Percentiles rank a stretch among this genome's conserved stretches.
Conservation (phyloP, 2,888 invertebrate genomes). For the Dichetophora obliterata region DNA sequence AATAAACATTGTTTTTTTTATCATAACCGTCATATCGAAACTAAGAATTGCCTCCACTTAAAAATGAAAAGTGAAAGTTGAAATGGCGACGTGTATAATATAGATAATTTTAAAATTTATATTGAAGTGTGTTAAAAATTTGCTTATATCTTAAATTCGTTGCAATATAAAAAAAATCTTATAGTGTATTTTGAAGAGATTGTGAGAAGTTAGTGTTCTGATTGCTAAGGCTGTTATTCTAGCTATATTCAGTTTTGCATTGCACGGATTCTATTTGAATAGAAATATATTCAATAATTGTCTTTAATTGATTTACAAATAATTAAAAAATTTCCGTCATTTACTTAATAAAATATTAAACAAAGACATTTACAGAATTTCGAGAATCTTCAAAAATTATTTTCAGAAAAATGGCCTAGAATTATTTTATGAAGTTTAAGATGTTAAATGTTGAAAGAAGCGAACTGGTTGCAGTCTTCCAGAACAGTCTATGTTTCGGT, state of each 20-base stretch:
- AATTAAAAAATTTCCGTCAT: not conserved
- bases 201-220: not conserved
- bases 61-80: not conserved
- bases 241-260: not conserved
- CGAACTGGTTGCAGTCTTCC: not conserved
- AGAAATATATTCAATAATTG: not conserved
- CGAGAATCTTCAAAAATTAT: not conserved
- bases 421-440: not conserved
- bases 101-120: not conserved
- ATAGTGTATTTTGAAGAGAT: not conserved
- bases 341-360: not conserved
- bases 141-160: slow-evolving; percentile 21
- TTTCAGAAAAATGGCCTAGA: slow-evolving; percentile 25
- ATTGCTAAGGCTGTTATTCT: not conserved
- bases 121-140: not conserved
- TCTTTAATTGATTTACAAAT: not conserved
- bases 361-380: not conserved
- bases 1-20: no score
- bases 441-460: slow-evolving; percentile 29
- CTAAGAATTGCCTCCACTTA: not conserved
- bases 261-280: slow-evolving; percentile 16
- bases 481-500: slow-evolving; percentile 79
- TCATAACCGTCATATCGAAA: not conserved
- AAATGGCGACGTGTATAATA: not conserved
- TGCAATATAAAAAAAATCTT: slow-evolving; percentile 1